A percentile compares a stretch with the other conserved stretches of the same genome.
These are phyloP conservation scores for Sander vitreus DNA, from an alignment of 2,113 vertebrate species.

Conservation along the genomic window DNA sequence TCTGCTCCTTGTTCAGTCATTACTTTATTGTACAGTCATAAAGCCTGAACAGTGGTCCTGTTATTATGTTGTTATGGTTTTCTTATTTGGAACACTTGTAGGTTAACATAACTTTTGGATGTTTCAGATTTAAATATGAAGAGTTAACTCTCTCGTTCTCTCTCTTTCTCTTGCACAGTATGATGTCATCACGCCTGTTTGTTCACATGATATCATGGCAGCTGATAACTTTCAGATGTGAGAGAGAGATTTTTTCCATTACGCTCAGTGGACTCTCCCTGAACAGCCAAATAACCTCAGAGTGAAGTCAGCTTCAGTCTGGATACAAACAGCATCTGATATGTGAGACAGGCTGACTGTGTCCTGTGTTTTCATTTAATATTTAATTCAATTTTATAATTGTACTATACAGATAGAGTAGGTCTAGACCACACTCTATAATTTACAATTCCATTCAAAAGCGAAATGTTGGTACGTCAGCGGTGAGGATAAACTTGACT, in stretches of 20 bases:
- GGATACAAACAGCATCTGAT: neutral
- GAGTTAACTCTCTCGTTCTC: neutral
- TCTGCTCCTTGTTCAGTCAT: neutral
- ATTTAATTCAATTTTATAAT: too few species aligned
- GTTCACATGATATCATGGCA: constrained; percentile 45
- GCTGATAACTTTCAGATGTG: constrained; percentile 61
- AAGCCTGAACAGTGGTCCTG: too few species aligned
- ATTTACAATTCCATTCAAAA: too few species aligned
- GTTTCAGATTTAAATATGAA: constrained; percentile 1
- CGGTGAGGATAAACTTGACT: too few species aligned
- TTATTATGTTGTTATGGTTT: neutral
- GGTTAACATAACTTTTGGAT: neutral
- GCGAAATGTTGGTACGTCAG: too few species aligned
- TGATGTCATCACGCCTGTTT: constrained; percentile 48
- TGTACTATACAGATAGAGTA: too few species aligned
- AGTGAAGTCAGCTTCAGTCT: constrained; percentile 30
- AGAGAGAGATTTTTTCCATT: constrained; percentile 27
- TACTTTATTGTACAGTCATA: neutral
- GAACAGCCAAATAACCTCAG: constrained; percentile 11
- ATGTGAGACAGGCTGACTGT: neutral
- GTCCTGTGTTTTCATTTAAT: neutral
- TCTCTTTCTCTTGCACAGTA: neutral
- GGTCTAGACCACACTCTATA: too few species aligned
- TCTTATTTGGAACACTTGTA: neutral
- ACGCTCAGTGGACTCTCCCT: constrained; percentile 17